Evolutionary conservation across 2,888 invertebrate genomes (phyloP).

Genomic region (Monopis laevigella): DNA sequence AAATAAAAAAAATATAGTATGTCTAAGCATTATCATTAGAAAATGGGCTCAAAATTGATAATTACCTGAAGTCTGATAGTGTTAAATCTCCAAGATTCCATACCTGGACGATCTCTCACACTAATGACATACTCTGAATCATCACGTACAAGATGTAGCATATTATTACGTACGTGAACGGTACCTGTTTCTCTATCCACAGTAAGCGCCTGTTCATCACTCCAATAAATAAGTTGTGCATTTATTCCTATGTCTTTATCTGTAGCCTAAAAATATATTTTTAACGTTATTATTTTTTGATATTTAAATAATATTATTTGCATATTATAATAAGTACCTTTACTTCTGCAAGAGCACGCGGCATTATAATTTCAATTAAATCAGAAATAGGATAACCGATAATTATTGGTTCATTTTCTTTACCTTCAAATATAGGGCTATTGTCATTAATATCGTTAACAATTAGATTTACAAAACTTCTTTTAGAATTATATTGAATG

Average conservation of each 20-base stretch:
- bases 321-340: not conserved
- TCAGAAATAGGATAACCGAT: conserved; percentile 55
- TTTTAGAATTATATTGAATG: conserved; percentile 39
- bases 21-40: not conserved
- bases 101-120: conserved; percentile 51
- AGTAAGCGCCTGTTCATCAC: conserved; percentile 44
- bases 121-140: conserved; percentile 33
- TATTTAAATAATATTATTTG: not conserved
- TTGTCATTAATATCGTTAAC: conserved; percentile 67
- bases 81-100: conserved; percentile 32
- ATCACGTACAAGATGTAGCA: conserved; percentile 36
- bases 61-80: conserved; percentile 42
- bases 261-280: conserved; percentile 46
- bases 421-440: conserved; percentile 46
- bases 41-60: not conserved
- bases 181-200: conserved; percentile 68
- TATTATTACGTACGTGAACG: conserved; percentile 53
- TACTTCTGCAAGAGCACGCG: conserved; percentile 39
- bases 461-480: conserved; percentile 53
- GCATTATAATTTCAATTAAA: conserved; percentile 42
- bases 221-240: conserved; percentile 49
- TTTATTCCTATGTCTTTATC: conserved; percentile 67
- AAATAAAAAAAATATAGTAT: conserved; percentile 22
- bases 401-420: conserved; percentile 38
- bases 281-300: not conserved